Percentiles rank a stretch among this genome's conserved stretches.
Conservation (phyloP, 92 coral and sea anemone genomes). For the Porites divaricata region DNA sequence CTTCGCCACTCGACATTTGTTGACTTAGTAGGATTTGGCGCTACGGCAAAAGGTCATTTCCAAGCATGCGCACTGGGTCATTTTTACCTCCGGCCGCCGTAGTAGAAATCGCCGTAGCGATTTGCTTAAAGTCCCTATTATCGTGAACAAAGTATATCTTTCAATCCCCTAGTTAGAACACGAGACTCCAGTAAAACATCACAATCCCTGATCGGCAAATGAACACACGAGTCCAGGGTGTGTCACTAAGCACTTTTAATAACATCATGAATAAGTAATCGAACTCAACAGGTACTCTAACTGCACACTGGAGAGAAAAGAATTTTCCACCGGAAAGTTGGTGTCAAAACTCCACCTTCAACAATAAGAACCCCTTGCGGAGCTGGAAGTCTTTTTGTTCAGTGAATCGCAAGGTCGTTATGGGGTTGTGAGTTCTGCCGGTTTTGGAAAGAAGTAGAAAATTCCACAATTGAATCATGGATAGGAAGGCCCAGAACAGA, state of each 20-base stretch:
- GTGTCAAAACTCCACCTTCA: conserved; percentile 5
- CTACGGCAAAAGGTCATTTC: too few species aligned
- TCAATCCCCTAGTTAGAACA: neutral
- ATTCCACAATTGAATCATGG: neutral
- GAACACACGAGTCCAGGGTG: conserved; percentile 25
- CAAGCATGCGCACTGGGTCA: too few species aligned
- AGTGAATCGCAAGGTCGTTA: conserved; percentile 11
- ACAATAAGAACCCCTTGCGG: neutral
- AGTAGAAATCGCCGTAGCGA: too few species aligned
- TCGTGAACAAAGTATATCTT: neutral
- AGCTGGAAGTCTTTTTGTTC: neutral
- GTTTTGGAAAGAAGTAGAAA: conserved; percentile 35
- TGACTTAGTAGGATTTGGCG: too few species aligned
- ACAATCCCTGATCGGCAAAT: conserved; percentile 43
- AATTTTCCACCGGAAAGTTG: conserved; percentile 32
- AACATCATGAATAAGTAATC: conserved; percentile 29
- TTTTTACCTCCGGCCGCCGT: too few species aligned
- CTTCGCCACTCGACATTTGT: too few species aligned
- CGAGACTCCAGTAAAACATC: conserved; percentile 4
- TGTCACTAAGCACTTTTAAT: conserved; percentile 44
- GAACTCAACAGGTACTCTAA: conserved; percentile 36
- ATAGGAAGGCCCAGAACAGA: neutral
- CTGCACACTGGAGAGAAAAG: conserved; percentile 8
- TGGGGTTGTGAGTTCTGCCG: conserved; percentile 29
- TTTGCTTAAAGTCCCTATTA: neutral